Conservation (phyloP, 2,797 vertebrate species). For the Pelobates cultripes region DNA sequence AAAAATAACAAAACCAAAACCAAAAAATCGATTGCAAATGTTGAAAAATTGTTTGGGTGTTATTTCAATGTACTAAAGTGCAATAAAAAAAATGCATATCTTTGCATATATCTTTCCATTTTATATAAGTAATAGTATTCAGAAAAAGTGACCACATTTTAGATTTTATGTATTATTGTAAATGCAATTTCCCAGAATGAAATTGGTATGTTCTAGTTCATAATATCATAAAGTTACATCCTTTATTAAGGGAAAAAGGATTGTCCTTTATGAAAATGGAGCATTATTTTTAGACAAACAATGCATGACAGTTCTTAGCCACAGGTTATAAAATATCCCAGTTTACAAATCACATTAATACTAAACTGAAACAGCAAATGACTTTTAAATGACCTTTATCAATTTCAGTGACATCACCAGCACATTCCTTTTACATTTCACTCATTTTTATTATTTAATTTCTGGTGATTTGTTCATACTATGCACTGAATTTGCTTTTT, state of each 20-base stretch:
- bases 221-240: constrained; percentile 30
- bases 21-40: too few species aligned
- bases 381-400: constrained; percentile 49
- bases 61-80: too few species aligned
- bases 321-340: constrained; percentile 27
- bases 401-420: constrained; percentile 16
- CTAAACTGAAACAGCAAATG: constrained; percentile 27
- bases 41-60: too few species aligned
- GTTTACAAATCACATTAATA: constrained; percentile 43
- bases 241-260: constrained; percentile 4
- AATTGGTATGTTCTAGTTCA: constrained; percentile 5
- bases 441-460: constrained; percentile 38
- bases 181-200: constrained; percentile 15
- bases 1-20: too few species aligned
- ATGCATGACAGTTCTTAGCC: constrained; percentile 34
- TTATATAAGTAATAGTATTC: neutral
- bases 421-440: constrained; percentile 10
- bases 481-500: constrained; percentile 28
- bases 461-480: constrained; percentile 23
- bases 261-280: constrained; percentile 16
- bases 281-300: constrained; percentile 43
- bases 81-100: constrained; percentile 6
- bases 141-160: neutral
- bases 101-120: constrained; percentile 15
- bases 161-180: constrained; percentile 8